phyloP scores from a whole-genome alignment of 2,113 vertebrate species.

The Bucco capensis region DNA sequence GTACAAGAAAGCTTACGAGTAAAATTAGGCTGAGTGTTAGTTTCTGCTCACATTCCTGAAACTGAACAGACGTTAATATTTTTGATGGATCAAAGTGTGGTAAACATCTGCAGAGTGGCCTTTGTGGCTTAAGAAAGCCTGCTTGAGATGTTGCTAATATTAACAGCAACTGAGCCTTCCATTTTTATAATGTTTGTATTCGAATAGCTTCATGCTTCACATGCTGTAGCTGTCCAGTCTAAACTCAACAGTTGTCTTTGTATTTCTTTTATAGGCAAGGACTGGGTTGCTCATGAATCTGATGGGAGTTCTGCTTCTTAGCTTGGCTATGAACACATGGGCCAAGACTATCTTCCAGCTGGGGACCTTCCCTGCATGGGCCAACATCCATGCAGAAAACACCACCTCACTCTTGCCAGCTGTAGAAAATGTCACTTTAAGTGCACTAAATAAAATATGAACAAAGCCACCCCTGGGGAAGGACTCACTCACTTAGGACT shows the following conservation, averaged over 20 bases:
- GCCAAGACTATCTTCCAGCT: conserved; percentile 87
- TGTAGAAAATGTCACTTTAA: conserved; percentile 64
- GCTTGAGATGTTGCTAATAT: conserved; percentile 32
- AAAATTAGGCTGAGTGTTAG: neutral
- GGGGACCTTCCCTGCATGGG: conserved; percentile 88
- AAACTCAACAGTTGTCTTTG: conserved; percentile 31
- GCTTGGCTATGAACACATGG: conserved; percentile 95
- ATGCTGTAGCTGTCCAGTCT: conserved; percentile 9
- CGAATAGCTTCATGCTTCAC: conserved; percentile 16
- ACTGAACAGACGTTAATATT: conserved; percentile 29
- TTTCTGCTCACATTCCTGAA: conserved; percentile 28
- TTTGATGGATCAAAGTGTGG: conserved; percentile 54
- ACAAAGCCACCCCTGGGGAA: conserved; percentile 24
- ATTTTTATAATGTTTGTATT: conserved; percentile 15
- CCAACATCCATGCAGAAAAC: conserved; percentile 72
- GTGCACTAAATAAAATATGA: conserved; percentile 75
- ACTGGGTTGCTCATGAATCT: conserved; percentile 94
- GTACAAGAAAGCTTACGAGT: neutral
- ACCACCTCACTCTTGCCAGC: conserved; percentile 37
- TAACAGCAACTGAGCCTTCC: neutral
- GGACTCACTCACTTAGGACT: conserved; percentile 41
- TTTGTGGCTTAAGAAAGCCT: conserved; percentile 13
- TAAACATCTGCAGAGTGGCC: conserved; percentile 37
- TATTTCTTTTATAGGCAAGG: conserved; percentile 81
- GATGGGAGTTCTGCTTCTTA: conserved; percentile 86